These are phyloP conservation scores for Balearica regulorum DNA, from an alignment of 2,797 vertebrate species.

Conservation along the genomic window DNA sequence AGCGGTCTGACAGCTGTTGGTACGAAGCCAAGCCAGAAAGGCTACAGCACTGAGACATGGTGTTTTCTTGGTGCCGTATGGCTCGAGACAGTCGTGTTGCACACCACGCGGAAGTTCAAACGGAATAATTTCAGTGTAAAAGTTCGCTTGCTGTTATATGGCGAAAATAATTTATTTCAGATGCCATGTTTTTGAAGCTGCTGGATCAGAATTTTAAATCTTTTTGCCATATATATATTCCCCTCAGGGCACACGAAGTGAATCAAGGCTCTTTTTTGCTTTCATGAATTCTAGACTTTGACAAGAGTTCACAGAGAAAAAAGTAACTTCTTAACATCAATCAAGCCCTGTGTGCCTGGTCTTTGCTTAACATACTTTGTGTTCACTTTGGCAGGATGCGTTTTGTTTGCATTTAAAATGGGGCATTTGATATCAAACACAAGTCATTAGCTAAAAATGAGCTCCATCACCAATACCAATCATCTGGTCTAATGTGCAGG, in stretches of 20 bases:
- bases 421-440: neutral
- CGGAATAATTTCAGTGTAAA: slow-evolving; percentile 49
- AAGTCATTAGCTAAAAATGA: slow-evolving; percentile 20
- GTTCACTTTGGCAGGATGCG: slow-evolving; percentile 50
- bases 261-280: slow-evolving; percentile 66
- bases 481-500: neutral
- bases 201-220: slow-evolving; percentile 73
- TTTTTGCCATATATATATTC: slow-evolving; percentile 56
- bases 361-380: slow-evolving; percentile 49
- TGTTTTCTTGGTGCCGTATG: neutral
- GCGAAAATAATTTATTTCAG: slow-evolving; percentile 69
- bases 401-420: slow-evolving; percentile 66
- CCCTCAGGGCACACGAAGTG: slow-evolving; percentile 48
- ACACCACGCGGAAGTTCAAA: slow-evolving; percentile 34
- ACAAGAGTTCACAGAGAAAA: slow-evolving; percentile 52
- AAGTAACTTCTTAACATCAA: slow-evolving; percentile 57
- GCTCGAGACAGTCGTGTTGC: neutral
- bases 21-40: neutral
- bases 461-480: neutral
- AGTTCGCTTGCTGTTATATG: slow-evolving; percentile 51
- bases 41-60: neutral
- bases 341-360: slow-evolving; percentile 41
- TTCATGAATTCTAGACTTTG: slow-evolving; percentile 69
- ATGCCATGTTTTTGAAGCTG: slow-evolving; percentile 57
- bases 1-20: neutral